Evolutionary conservation across 2,888 invertebrate genomes (phyloP).

Genomic region (Cartodere bifasciata): DNA sequence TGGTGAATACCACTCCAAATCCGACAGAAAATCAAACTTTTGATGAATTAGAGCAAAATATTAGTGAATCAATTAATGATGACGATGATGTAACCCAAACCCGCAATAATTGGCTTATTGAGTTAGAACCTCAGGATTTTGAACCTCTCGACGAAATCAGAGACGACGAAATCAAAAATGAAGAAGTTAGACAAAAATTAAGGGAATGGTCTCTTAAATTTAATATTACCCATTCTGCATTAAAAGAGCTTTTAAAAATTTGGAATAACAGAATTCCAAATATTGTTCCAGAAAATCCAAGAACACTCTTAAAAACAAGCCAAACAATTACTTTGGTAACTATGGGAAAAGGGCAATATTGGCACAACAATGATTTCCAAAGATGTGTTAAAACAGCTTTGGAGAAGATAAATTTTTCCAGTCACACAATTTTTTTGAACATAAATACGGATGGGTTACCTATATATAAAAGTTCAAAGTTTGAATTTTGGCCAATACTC

Average conservation of each 20-base stretch:
- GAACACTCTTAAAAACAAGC: slow-evolving; percentile 13
- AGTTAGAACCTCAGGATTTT: no score
- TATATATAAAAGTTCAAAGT: slow-evolving; percentile 14
- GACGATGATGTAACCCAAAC: no score
- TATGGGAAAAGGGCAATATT: slow-evolving; percentile 6
- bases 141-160: no score
- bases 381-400: slow-evolving; percentile 4
- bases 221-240: slow-evolving; percentile 8
- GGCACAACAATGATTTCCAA: slow-evolving; percentile 3
- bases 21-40: no score
- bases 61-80: no score
- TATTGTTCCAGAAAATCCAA: slow-evolving; percentile 14
- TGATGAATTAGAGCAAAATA: no score
- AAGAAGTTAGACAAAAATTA: background rate
- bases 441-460: slow-evolving; percentile 17
- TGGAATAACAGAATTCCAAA: slow-evolving; percentile 7
- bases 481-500: slow-evolving; percentile 18
- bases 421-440: slow-evolving; percentile 12
- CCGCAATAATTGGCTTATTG: no score
- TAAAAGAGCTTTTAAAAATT: slow-evolving; percentile 6
- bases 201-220: slow-evolving; percentile 1
- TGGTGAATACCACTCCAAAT: no score
- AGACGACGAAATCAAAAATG: no score
- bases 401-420: slow-evolving; percentile 3
- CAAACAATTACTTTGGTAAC: slow-evolving; percentile 6